Conservation (phyloP, 2,888 invertebrate species). For the Trichopria drosophilae region DNA sequence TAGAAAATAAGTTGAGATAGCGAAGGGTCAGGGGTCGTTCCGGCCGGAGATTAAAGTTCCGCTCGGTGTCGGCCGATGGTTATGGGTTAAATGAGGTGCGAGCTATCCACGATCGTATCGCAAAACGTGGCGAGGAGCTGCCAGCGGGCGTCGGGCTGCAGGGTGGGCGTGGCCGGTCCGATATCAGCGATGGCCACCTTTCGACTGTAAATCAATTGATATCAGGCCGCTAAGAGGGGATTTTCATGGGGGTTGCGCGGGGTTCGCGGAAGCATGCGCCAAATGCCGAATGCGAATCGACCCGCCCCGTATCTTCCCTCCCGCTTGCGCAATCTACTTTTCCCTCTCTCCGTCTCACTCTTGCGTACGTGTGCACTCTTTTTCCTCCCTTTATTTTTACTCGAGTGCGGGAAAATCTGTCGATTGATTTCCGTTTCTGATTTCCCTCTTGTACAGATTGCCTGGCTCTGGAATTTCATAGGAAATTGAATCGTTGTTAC, state of each 20-base stretch:
- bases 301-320: slow-evolving; percentile 49
- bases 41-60: slow-evolving; percentile 39
- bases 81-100: slow-evolving; percentile 40
- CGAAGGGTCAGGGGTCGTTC: slow-evolving; percentile 27
- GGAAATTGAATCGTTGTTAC: no score
- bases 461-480: no score
- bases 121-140: slow-evolving; percentile 28
- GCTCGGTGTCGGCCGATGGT: slow-evolving; percentile 34
- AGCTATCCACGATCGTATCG: slow-evolving; percentile 36
- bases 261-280: slow-evolving; percentile 50
- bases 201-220: slow-evolving; percentile 59
- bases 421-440: slow-evolving; percentile 28
- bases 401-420: slow-evolving; percentile 10
- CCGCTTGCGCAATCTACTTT: slow-evolving; percentile 28
- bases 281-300: slow-evolving; percentile 48
- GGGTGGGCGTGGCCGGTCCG: slow-evolving; percentile 55
- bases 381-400: slow-evolving; percentile 9
- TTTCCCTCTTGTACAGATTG: no score
- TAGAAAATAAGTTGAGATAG: slow-evolving; percentile 22
- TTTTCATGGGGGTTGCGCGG: slow-evolving; percentile 38
- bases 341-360: slow-evolving; percentile 23
- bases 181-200: slow-evolving; percentile 59
- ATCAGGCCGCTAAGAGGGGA: slow-evolving; percentile 47
- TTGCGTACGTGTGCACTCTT: slow-evolving; percentile 19
- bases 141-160: slow-evolving; percentile 14